These are phyloP conservation scores for Rhodophaea formosa DNA, from an alignment of 2,888 invertebrate genomes.

Conservation along the genomic window DNA sequence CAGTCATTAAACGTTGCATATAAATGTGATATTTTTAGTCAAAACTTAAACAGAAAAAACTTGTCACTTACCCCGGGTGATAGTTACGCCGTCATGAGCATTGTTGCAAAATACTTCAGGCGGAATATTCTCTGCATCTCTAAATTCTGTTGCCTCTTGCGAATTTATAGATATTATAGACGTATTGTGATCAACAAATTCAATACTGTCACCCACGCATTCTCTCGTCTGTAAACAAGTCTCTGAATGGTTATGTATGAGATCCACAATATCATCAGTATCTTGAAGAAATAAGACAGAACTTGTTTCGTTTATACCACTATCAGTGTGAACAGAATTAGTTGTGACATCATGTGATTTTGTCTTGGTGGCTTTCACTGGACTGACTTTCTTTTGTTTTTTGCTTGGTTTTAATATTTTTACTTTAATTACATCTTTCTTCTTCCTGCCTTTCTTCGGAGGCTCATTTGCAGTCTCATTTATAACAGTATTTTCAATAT, in stretches of 20 bases:
- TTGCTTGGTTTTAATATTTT: constrained; percentile 61
- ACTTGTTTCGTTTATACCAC: constrained; percentile 55
- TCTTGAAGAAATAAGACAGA: constrained; percentile 41
- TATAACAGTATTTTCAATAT: constrained; percentile 26
- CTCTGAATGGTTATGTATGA: constrained; percentile 73
- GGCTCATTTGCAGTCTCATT: constrained; percentile 14
- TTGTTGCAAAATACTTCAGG: constrained; percentile 43
- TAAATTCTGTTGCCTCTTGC: constrained; percentile 23
- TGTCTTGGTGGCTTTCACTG: constrained; percentile 10
- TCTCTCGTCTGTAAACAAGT: constrained; percentile 64
- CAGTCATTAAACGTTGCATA: too few relatives aligned
- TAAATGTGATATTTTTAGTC: too few relatives aligned
- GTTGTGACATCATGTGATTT: constrained; percentile 27
- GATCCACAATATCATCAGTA: constrained; percentile 51
- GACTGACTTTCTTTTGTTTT: constrained; percentile 31
- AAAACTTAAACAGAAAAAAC: too few relatives aligned
- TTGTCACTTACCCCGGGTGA: constrained; percentile 33
- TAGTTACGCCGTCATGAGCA: constrained; percentile 40
- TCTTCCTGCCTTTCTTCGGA: constrained; percentile 40
- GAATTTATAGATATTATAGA: constrained; percentile 51
- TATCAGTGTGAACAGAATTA: constrained; percentile 46
- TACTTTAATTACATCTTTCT: constrained; percentile 68
- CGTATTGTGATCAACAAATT: constrained; percentile 47
- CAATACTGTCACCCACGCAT: constrained; percentile 57
- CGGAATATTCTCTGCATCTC: constrained; percentile 30